These are phyloP conservation scores for Cheilosia impressa DNA, from an alignment of 2,888 invertebrate species.

Conservation along the genomic window DNA sequence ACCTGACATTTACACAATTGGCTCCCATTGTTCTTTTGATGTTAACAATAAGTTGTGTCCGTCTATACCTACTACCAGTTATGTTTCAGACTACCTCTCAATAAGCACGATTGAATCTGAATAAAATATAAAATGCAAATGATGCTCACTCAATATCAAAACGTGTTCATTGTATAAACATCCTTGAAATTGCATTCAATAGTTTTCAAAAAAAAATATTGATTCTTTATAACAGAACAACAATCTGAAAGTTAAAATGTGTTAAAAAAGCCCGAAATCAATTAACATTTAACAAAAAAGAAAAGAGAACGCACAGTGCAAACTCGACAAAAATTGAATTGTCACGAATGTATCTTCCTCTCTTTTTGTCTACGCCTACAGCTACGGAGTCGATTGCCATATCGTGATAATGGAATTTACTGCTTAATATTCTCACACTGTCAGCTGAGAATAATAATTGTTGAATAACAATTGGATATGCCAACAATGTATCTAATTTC, in stretches of 20 bases:
- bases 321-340: constrained; percentile 20
- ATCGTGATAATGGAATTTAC: constrained; percentile 8
- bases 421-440: constrained; percentile 23
- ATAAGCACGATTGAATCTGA: neutral
- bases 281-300: constrained; percentile 23
- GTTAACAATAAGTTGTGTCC: constrained; percentile 17
- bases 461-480: constrained; percentile 41
- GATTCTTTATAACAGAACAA: too few species aligned
- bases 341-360: constrained; percentile 1
- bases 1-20: neutral
- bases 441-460: constrained; percentile 9
- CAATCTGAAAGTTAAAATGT: too few species aligned
- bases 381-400: constrained; percentile 1
- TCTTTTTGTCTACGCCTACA: neutral
- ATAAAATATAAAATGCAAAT: constrained; percentile 3
- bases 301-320: neutral
- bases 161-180: neutral
- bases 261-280: neutral
- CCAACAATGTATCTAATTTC: constrained; percentile 12
- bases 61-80: neutral
- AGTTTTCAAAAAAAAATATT: neutral
- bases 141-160: neutral
- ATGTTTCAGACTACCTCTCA: neutral
- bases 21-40: constrained; percentile 7
- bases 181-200: constrained; percentile 14